phyloP scores from a whole-genome alignment of 2,797 vertebrate genomes.

The Acrossocheilus fasciatus region DNA sequence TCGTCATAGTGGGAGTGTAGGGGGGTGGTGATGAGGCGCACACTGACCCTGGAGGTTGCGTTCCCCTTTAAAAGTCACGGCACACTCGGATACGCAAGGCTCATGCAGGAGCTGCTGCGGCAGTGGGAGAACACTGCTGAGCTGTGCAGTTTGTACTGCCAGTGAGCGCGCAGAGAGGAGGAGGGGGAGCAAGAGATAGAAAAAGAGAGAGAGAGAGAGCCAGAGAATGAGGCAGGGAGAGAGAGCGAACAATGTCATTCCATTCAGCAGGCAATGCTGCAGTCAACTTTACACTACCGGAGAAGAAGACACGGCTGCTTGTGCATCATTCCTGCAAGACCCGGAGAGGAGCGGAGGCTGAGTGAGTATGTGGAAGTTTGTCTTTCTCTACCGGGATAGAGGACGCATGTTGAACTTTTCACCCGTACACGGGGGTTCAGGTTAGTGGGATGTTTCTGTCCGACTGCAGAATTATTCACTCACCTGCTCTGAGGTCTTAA shows the following conservation, averaged over 20 bases:
- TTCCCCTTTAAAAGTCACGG: constrained; percentile 91
- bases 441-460: constrained; percentile 7
- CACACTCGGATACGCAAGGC: constrained; percentile 87
- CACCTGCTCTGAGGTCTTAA: constrained; percentile 37
- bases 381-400: constrained; percentile 50
- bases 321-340: constrained; percentile 62
- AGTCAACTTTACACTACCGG: constrained; percentile 85
- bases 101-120: constrained; percentile 85
- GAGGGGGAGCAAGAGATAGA: constrained; percentile 72
- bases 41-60: constrained; percentile 83
- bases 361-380: constrained; percentile 79
- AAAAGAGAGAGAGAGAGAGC: constrained; percentile 64
- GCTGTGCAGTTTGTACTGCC: constrained; percentile 88
- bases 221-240: constrained; percentile 46
- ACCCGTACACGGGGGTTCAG: constrained; percentile 9
- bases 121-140: constrained; percentile 87
- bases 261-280: constrained; percentile 87
- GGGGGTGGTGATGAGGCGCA: constrained; percentile 71
- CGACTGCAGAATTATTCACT: constrained; percentile 17
- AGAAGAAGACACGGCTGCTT: constrained; percentile 70
- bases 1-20: constrained; percentile 64
- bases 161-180: constrained; percentile 74
- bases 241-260: constrained; percentile 88
- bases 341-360: constrained; percentile 63
- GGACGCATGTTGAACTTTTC: constrained; percentile 53